Evolutionary conservation across 2,797 vertebrate genomes (phyloP).

Genomic region (Arctocebus calabarensis): DNA sequence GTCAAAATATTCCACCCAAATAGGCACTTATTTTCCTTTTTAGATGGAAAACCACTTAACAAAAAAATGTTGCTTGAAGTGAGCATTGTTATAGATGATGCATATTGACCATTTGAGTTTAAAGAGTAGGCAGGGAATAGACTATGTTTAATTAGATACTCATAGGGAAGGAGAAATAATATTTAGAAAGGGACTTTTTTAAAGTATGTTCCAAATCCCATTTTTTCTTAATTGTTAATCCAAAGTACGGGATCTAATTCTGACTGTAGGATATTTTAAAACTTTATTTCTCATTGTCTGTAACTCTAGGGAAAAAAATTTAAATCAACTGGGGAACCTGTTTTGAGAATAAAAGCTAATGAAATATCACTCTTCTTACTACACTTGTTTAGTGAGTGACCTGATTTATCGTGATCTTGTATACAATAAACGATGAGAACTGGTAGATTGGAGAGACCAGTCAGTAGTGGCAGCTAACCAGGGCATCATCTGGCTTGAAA

Average conservation of each 20-base stretch:
- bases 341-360: constrained; percentile 41
- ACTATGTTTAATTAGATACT: constrained; percentile 5
- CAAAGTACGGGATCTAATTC: neutral
- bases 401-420: neutral
- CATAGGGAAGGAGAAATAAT: constrained; percentile 20
- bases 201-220: neutral
- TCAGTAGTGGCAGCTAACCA: neutral
- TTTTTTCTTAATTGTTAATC: constrained; percentile 40
- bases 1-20: neutral
- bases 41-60: neutral
- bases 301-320: neutral
- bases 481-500: neutral
- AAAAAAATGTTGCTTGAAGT: neutral
- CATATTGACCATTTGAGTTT: neutral
- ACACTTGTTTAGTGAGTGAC: neutral
- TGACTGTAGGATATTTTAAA: constrained; percentile 7
- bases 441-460: neutral
- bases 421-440: neutral
- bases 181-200: constrained; percentile 14
- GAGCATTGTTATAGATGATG: neutral
- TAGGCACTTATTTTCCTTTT: neutral
- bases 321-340: constrained; percentile 32
- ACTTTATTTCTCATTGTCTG: constrained; percentile 1
- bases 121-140: neutral
- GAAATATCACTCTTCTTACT: neutral